Base-by-base conservation (phyloP, 2,797 vertebrate genomes). In the Pangasius krempfi region DNA sequence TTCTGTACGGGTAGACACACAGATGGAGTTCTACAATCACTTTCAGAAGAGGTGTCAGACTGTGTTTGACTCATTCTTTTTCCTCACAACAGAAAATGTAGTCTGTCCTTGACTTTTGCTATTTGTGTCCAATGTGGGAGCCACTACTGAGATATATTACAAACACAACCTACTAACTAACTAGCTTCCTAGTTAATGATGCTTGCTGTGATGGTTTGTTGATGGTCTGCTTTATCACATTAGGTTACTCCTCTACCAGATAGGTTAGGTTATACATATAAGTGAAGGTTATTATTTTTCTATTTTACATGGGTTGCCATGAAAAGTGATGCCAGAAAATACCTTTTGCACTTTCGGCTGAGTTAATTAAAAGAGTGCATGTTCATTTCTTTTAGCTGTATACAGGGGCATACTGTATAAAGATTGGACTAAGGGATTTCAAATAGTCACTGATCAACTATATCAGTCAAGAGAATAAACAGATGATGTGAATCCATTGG, bases 61-160 rank as follows among this genome's bases (percentile, higher is more conserved):
- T 92, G 91, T 88, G 73, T 79, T 80, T 90, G 40, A 88, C 87
- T 93, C 91, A 92, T 94, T 93, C 93, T 92, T 94, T 93, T 94
- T 90, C 89, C 78, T 94, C 93, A 94, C 93, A 93, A 66, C 47
- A 87, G 91, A 85, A 66, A 64, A 93, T 94, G 93, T 92, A 92
- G 92, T 91, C 54, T 91, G 92, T 86, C 91, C 76, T 80, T 80
- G 78, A 33, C 89, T 89, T 85, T 33, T 84, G 64, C 66, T 52
- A 47, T 89, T 85, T 81, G 25, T 84, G 58, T 60, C 47, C 50
- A 75, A 44, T 80, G 52, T 87, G 62, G 18, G 16, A 20, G 27
- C 58, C 27, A 56, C 33, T 60, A 87, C 87, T 89, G 89, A 90
- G 89, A 87, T 85, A 20, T 81, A 81, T 58, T 60, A 81, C 20